Evolutionary conservation across 1,140 invertebrate genomes (phyloP).

Genomic region (Amphibalanus amphitrite): DNA sequence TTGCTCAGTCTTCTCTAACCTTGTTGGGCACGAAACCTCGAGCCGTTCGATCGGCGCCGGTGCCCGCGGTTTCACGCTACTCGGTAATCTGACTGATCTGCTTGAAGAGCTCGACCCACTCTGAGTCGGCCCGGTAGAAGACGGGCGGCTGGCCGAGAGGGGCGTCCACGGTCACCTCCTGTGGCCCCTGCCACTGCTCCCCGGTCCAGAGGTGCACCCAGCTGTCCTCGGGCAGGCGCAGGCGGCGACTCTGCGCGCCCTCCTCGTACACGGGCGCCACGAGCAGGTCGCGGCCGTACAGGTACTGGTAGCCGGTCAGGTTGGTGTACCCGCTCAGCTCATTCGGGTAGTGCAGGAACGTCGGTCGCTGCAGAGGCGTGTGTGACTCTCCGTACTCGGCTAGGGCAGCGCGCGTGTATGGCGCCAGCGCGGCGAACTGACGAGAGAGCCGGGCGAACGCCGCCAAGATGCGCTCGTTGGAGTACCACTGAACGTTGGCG

Average conservation of each 20-base stretch:
- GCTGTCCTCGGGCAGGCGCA: slow-evolving; percentile 12
- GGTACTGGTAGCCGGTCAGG: slow-evolving; percentile 23
- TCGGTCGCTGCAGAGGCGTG: slow-evolving; percentile 24
- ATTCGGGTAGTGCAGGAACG: slow-evolving; percentile 24
- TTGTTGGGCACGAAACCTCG: no score
- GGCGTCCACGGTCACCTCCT: slow-evolving; percentile 1
- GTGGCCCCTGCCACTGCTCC: slow-evolving; percentile 1
- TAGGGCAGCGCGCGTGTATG: slow-evolving; percentile 22
- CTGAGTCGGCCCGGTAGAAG: slow-evolving; percentile 13
- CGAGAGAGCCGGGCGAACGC: slow-evolving; percentile 23
- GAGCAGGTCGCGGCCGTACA: slow-evolving; percentile 26
- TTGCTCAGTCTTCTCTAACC: no score
- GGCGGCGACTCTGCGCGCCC: slow-evolving; percentile 9
- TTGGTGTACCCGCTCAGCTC: slow-evolving; percentile 18
- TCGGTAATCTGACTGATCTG: slow-evolving; percentile 3
- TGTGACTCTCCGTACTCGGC: slow-evolving; percentile 16
- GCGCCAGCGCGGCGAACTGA: slow-evolving; percentile 21
- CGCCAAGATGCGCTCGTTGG: slow-evolving; percentile 19
- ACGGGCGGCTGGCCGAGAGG: slow-evolving; percentile 16
- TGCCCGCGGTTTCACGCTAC: no score
- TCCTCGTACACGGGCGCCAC: slow-evolving; percentile 24
- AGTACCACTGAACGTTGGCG: slow-evolving; percentile 26
- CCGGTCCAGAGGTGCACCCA: slow-evolving; percentile 14
- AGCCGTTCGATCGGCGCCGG: no score
- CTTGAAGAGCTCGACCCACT: slow-evolving; percentile 12